These are phyloP conservation scores for Pammene aurita DNA, from an alignment of 2,888 invertebrate genomes.

Conservation along the genomic window DNA sequence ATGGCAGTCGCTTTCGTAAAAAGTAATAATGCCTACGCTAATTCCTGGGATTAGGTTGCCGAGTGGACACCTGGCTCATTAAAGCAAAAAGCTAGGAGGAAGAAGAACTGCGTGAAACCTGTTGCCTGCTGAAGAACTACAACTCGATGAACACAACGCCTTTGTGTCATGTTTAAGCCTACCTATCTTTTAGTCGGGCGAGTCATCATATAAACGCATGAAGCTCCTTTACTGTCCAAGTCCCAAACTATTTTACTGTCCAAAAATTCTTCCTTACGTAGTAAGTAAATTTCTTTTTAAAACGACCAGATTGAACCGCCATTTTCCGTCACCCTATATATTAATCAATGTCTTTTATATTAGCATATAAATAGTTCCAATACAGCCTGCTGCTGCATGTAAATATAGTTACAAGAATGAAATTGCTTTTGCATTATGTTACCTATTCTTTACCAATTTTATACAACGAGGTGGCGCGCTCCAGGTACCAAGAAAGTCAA, in stretches of 20 bases:
- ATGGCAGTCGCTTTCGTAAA: too few relatives aligned
- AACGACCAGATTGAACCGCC: neutral
- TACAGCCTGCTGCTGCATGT: neutral
- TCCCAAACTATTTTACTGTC: too few relatives aligned
- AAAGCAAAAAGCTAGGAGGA: too few relatives aligned
- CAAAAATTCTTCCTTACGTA: too few relatives aligned
- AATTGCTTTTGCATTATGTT: conserved; percentile 19
- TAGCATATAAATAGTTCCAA: conserved; percentile 5
- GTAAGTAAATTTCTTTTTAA: too few relatives aligned
- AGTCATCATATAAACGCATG: too few relatives aligned
- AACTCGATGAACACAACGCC: neutral
- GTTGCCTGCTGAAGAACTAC: conserved; percentile 1
- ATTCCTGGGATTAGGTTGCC: too few relatives aligned
- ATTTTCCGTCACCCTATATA: neutral
- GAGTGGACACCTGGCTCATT: too few relatives aligned
- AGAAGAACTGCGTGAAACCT: neutral
- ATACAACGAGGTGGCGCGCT: neutral
- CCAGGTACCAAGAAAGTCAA: neutral
- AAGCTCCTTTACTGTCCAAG: too few relatives aligned
- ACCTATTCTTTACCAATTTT: conserved; percentile 17
- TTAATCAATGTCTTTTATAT: conserved; percentile 2
- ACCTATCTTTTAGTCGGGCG: too few relatives aligned
- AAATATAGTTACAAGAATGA: conserved; percentile 1
- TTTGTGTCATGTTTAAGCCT: neutral
- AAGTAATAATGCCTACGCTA: too few relatives aligned